These are phyloP conservation scores for Hyposoter dolosus DNA, from an alignment of 2,888 invertebrate genomes.

Conservation along the genomic window DNA sequence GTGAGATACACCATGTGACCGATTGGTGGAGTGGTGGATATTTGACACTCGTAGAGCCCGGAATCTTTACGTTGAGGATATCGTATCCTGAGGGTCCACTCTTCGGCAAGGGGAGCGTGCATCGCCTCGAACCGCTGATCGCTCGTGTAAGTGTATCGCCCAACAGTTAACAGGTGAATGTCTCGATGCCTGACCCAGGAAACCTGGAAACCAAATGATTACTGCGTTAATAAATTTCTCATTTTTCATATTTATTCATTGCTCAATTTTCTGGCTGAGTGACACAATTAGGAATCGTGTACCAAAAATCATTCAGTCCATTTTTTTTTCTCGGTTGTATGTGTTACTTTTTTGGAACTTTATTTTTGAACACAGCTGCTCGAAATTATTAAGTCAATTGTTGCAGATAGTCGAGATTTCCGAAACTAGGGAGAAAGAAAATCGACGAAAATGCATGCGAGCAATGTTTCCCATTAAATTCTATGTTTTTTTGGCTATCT, in stretches of 20 bases:
- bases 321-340: neutral
- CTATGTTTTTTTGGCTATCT: slow-evolving; percentile 48
- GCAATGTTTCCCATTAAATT: slow-evolving; percentile 53
- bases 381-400: neutral
- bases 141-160: slow-evolving; percentile 91
- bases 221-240: neutral
- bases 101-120: slow-evolving; percentile 93
- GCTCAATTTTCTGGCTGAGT: no score
- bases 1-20: slow-evolving; percentile 92
- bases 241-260: no score
- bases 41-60: slow-evolving; percentile 94
- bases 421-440: neutral
- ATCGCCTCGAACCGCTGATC: slow-evolving; percentile 94
- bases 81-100: slow-evolving; percentile 92
- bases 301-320: neutral
- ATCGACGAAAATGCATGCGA: slow-evolving; percentile 23
- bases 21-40: slow-evolving; percentile 94
- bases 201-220: slow-evolving; percentile 85
- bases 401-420: neutral
- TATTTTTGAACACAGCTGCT: neutral
- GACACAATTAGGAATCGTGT: no score
- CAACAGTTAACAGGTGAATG: slow-evolving; percentile 90
- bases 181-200: slow-evolving; percentile 91
- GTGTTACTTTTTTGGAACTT: neutral
- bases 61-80: slow-evolving; percentile 90